Evolutionary conservation across 2,113 vertebrate species (phyloP), one percentile per base, ranked within the genome.

Genomic region (Sorex fumeus): DNA sequence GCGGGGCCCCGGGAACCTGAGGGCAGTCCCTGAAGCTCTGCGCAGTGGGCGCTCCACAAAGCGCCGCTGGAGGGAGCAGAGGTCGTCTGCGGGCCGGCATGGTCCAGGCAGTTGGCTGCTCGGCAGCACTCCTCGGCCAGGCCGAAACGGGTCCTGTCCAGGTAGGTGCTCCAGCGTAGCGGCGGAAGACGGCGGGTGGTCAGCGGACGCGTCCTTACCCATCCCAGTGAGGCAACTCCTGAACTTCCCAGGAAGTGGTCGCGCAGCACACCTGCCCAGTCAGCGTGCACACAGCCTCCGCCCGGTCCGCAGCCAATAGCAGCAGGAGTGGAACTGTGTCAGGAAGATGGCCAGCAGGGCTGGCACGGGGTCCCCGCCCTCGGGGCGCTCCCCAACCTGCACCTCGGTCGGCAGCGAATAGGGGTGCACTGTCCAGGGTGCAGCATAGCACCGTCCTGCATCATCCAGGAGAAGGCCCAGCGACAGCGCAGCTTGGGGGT

Each of bases 101-200:
- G 57, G 98, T 99, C 99, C 92, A 99, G 97, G 97, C 99, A 99
- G 95, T 99, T 99, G 0, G 99, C n/a, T 99, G 98, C 90, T 99
- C 99, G 2, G 94, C 99, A 99, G 66, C 99, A 99, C 95, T 99
- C 99, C 78, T 99, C 99, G 77, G 99, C 99, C 97, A 99, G 96
- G 93, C 99, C 99, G 13, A 99, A 99, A 91, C 99, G 99, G 90
- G 98, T 99, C 98, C 99, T 99, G 96, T 98, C 99, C 98, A 99
- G 99, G 96, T 99, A 99, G 98, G 99, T 99, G 97, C 99, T 99
- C 99, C 99, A 99, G 99, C 98, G 0, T 99, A 99, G 95, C 99
- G 99, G 36, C 99, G 98, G 97, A 99, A 99, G 80, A 99, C 99
- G 0, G 99, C 99, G 6, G 98, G 94, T 99, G 97, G 45, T 99